Evolutionary conservation across 2,113 vertebrate genomes (phyloP), one percentile per base, ranked within the genome.

Genomic region (Guaruba guarouba): DNA sequence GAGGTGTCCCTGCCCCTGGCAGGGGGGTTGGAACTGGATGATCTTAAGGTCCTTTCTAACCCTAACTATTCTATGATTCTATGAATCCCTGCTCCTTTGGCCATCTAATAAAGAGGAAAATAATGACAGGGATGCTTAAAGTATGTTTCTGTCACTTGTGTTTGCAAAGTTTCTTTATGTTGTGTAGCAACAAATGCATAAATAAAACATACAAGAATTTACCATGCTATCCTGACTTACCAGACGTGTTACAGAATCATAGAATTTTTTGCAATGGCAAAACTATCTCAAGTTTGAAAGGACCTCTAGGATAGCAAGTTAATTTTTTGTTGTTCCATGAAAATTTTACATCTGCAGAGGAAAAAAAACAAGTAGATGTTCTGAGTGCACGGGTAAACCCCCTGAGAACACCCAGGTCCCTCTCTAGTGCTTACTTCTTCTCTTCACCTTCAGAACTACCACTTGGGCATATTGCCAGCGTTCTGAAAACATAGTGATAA

Each of bases 401-500:
- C 11, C 13, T 9, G 33, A 41, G 31, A 59, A 43, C n/a, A 67
- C 10, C 5, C 0, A 0, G n/a, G 15, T 35, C 33, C n/a, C 33
- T 25, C 77, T 44, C 27, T 29, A 23, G 29, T 29, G 8, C 9
- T 27, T 43, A 17, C 35, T 52, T 52, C 19, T 33, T 6, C 48
- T 46, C 25, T 24, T 51, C 46, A 46, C 52, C 43, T 64, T 41
- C 54, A 73, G 13, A 86, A 31, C 39, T 49, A 27, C 48, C 29
- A 29, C 28, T 9, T 11, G 20, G n/a, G n/a, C 37, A 74, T 22
- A 3, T 2, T 19, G 19, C 7, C 1, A 41, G 41, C 15, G 20
- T 37, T 59, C 66, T 76, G 62, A 76, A 91, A 91, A 71, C 2
- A 25, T 20, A 19, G 6, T 3, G 4, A 17, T 55, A 43, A 77